Conservation (phyloP, 2,888 invertebrate genomes). For the Megamerina dolium region DNA sequence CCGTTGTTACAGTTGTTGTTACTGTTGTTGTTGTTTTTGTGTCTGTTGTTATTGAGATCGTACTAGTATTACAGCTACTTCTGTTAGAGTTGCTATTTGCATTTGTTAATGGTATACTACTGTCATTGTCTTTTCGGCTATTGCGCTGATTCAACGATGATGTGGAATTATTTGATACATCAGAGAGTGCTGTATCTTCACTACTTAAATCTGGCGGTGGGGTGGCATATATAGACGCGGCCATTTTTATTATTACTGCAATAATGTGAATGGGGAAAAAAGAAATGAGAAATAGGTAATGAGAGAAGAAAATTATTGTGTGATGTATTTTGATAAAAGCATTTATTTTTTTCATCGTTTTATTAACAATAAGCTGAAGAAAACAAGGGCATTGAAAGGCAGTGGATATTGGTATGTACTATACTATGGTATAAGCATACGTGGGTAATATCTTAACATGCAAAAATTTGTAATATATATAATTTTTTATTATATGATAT, state of each 20-base stretch:
- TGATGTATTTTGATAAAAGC: conserved; percentile 6
- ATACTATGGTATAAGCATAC: too few species aligned
- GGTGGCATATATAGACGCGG: conserved; percentile 51
- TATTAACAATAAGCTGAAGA: too few species aligned
- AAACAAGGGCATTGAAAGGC: too few species aligned
- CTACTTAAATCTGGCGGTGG: conserved; percentile 50
- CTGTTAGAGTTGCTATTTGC: conserved; percentile 19
- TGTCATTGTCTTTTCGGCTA: conserved; percentile 24
- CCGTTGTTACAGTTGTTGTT: conserved; percentile 22
- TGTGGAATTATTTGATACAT: conserved; percentile 49
- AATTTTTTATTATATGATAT: too few species aligned
- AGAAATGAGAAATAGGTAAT: conserved; percentile 4
- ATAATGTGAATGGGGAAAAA: conserved; percentile 7
- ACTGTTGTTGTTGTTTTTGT: conserved; percentile 18
- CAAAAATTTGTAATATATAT: too few species aligned
- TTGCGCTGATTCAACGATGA: conserved; percentile 37
- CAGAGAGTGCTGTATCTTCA: conserved; percentile 50
- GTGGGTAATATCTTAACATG: too few species aligned
- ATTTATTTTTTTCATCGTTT: neutral
- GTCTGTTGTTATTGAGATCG: conserved; percentile 12
- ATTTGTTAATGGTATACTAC: too few species aligned
- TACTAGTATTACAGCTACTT: conserved; percentile 4
- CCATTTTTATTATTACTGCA: conserved; percentile 49
- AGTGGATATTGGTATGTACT: too few species aligned
- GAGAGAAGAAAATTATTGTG: conserved; percentile 24